Conservation (phyloP, 2,888 invertebrate genomes). For the Pterostichus niger region DNA sequence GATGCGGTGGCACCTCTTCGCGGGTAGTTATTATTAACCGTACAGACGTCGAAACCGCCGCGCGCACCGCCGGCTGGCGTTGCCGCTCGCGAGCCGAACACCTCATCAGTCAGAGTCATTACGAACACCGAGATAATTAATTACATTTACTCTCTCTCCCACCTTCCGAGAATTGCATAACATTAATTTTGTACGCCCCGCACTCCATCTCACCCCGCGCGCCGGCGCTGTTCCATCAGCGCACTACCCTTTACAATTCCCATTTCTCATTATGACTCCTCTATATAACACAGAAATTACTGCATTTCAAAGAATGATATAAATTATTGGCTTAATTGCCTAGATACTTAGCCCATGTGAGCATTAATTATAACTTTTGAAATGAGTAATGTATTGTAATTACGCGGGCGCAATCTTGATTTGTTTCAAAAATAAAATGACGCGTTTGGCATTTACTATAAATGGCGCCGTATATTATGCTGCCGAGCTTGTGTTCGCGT, state of each 20-base stretch:
- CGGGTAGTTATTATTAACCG: conserved; percentile 61
- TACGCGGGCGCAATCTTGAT: conserved; percentile 69
- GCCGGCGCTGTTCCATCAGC: conserved; percentile 68
- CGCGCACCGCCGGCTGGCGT: conserved; percentile 68
- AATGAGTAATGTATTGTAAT: conserved; percentile 72
- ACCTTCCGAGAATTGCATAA: conserved; percentile 79
- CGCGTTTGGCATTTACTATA: conserved; percentile 60
- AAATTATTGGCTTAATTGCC: conserved; percentile 75
- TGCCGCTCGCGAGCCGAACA: conserved; percentile 75
- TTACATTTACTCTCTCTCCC: conserved; percentile 81
- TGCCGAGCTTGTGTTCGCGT: conserved; percentile 7
- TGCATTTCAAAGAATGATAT: conserved; percentile 74
- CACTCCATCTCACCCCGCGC: conserved; percentile 69
- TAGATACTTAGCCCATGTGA: conserved; percentile 73
- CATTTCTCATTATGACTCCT: conserved; percentile 77
- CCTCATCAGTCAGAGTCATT: conserved; percentile 84
- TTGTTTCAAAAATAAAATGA: conserved; percentile 63
- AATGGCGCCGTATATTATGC: conserved; percentile 57
- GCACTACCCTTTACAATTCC: conserved; percentile 73
- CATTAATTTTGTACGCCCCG: conserved; percentile 76
- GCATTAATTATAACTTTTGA: conserved; percentile 74
- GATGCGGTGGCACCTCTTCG: conserved; percentile 14
- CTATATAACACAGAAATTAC: conserved; percentile 72
- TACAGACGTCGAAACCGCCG: conserved; percentile 66
- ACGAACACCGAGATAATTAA: conserved; percentile 81